Percentiles rank a stretch among this genome's conserved stretches.
These are phyloP conservation scores for Brienomyrus longianalis DNA, from an alignment of 2,113 vertebrate species.

Conservation along the genomic window DNA sequence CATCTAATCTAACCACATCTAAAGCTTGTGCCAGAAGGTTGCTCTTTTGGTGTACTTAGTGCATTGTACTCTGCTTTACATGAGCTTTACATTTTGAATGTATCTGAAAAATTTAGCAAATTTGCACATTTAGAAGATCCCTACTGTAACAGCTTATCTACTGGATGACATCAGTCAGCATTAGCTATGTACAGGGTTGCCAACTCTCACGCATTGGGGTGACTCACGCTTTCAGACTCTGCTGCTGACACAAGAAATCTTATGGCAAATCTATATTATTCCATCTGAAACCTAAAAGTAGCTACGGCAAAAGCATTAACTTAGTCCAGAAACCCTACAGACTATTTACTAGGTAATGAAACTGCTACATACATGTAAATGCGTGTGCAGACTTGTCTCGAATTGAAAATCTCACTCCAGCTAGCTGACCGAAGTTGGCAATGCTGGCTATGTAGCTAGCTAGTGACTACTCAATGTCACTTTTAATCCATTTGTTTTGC, in stretches of 20 bases:
- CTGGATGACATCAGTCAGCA: background rate
- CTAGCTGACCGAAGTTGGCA: no score
- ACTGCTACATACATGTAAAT: no score
- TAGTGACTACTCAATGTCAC: background rate
- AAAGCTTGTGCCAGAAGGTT: background rate
- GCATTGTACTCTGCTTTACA: background rate
- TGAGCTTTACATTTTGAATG: background rate
- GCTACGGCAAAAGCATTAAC: no score
- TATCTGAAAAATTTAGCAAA: background rate
- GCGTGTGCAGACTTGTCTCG: no score
- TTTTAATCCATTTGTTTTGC: background rate
- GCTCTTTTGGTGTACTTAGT: background rate
- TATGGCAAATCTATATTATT: no score
- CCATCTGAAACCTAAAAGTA: no score
- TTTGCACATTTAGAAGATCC: background rate
- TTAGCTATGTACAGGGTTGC: background rate
- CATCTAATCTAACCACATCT: background rate
- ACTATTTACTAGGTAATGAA: no score
- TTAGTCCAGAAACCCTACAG: no score
- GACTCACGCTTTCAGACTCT: no score
- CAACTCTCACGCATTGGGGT: no score
- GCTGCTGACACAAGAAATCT: no score
- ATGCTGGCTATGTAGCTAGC: background rate
- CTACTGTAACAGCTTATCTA: background rate
- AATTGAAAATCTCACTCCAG: no score